Percentiles rank a stretch among this genome's conserved stretches.
These are phyloP conservation scores for Oscheius sp. DNA, from an alignment of 2,888 invertebrate species.

Conservation along the genomic window DNA sequence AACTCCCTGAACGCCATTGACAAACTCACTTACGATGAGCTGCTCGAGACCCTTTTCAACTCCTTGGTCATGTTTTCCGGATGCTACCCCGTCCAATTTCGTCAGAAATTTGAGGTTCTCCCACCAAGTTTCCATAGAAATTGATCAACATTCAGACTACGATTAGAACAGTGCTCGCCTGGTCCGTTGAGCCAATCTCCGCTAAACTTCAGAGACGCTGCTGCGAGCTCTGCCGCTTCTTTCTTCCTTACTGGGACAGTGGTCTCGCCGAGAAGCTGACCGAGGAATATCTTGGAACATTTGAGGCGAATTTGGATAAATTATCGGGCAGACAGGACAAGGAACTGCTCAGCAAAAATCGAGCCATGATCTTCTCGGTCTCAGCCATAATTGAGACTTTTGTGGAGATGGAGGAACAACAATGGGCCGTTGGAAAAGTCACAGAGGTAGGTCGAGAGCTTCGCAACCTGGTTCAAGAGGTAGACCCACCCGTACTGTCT, in stretches of 20 bases:
- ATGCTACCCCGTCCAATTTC: not conserved
- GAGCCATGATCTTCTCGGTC: too few relatives aligned
- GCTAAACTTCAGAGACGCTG: not conserved
- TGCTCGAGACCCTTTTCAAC: not conserved
- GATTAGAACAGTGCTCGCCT: not conserved
- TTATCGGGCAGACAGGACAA: too few relatives aligned
- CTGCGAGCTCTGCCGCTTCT: not conserved
- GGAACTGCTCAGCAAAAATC: too few relatives aligned
- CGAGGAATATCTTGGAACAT: not conserved
- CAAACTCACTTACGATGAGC: not conserved
- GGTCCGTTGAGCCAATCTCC: not conserved
- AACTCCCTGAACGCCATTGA: not conserved
- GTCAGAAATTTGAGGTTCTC: slow-evolving; percentile 4
- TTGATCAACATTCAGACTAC: not conserved
- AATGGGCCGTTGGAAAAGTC: too few relatives aligned
- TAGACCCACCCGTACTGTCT: too few relatives aligned
- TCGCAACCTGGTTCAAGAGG: too few relatives aligned
- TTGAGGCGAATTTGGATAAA: not conserved
- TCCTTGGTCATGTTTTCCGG: not conserved
- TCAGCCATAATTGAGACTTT: too few relatives aligned
- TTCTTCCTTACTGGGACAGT: not conserved
- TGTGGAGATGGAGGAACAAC: too few relatives aligned
- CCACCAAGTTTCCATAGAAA: not conserved
- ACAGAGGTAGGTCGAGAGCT: too few relatives aligned
- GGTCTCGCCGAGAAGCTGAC: not conserved